Percentiles rank a stretch among this genome's conserved stretches.
Evolutionary conservation across 1,140 invertebrate species (phyloP).

Genomic region (Drosophila tristis): DNA sequence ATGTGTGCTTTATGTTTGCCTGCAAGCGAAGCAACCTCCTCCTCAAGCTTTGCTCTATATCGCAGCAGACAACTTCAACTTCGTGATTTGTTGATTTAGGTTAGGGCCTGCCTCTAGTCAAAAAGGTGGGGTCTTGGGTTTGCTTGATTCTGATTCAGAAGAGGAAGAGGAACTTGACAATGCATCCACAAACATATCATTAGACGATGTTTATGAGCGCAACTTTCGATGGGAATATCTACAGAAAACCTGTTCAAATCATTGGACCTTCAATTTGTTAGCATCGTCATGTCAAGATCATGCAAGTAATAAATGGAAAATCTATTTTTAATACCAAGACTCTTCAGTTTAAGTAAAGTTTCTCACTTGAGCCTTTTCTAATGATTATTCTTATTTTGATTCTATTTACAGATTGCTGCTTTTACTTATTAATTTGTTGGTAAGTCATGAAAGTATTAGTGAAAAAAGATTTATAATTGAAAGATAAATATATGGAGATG

Average conservation of each 20-base stretch:
- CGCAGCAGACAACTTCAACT: conserved; percentile 24
- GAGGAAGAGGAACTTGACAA: neutral
- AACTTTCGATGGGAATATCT: neutral
- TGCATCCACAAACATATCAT: conserved; percentile 21
- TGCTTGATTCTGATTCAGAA: conserved; percentile 13
- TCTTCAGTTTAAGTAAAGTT: neutral
- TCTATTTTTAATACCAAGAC: too few relatives aligned
- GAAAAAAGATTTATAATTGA: neutral
- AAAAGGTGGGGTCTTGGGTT: conserved; percentile 15
- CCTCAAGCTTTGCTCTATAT: conserved; percentile 47
- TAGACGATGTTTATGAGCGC: neutral
- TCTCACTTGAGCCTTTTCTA: neutral
- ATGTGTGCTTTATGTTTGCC: conserved; percentile 39
- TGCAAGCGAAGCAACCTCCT: conserved; percentile 10
- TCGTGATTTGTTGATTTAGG: conserved; percentile 65
- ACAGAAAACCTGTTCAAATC: too few relatives aligned
- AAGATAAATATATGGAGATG: neutral
- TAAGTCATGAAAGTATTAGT: conserved; percentile 30
- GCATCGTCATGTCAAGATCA: too few relatives aligned
- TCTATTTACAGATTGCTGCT: conserved; percentile 60
- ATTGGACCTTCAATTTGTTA: too few relatives aligned
- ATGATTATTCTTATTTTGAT: conserved; percentile 23
- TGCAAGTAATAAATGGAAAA: too few relatives aligned
- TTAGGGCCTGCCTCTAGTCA: conserved; percentile 3
- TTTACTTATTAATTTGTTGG: conserved; percentile 55